Evolutionary conservation across 2,113 vertebrate genomes (phyloP), one percentile per base, ranked within the genome.

Genomic region (Chrysochloris asiatica): DNA sequence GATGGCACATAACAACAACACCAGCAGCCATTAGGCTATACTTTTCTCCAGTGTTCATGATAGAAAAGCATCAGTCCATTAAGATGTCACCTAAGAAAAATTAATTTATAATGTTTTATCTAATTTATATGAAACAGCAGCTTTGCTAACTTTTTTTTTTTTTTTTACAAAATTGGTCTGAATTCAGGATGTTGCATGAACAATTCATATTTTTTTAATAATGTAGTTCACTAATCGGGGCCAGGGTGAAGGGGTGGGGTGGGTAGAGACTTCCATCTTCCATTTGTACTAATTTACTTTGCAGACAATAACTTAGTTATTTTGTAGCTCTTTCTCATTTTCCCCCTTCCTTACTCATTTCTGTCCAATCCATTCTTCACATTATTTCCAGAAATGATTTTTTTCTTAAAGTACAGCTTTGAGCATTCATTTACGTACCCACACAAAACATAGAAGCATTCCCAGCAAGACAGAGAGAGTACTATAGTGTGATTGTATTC

Each of bases 301-400:
- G 13, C 77, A 94, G n/a, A 38, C 59, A 73, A 30, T 82, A 91
- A 83, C 26, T 61, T 56, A 69, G 36, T 84, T 26, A 86, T 76
- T 87, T 93, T 88, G 76, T 85, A 69, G 75, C 19, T n/a, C 45
- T 89, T 88, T 67, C 9, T 86, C 50, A 61, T 85, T 86, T 96
- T 78, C 73, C 6, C 17, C 8, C 87, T 88, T 82, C 22, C 86
- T 30, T 81, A 52, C 36, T 93, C 52, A 84, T 83, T 92, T 33
- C 43, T 89, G 2, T 72, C 19, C 26, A 67, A 21, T 61, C 24
- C 52, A 26, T 86, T 75, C 28, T 92, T 90, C 50, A 83, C 26
- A 11, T 79, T 75, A 86, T 86, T 73, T n/a, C 50, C n/a, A 76
- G 52, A 93, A 93, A 82, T 80, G 19, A 72, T 47, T 91, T 94